Evolutionary conservation across 2,888 invertebrate species (phyloP), one percentile per base, ranked within the genome.

Genomic region (Epistrophe eligans): DNA sequence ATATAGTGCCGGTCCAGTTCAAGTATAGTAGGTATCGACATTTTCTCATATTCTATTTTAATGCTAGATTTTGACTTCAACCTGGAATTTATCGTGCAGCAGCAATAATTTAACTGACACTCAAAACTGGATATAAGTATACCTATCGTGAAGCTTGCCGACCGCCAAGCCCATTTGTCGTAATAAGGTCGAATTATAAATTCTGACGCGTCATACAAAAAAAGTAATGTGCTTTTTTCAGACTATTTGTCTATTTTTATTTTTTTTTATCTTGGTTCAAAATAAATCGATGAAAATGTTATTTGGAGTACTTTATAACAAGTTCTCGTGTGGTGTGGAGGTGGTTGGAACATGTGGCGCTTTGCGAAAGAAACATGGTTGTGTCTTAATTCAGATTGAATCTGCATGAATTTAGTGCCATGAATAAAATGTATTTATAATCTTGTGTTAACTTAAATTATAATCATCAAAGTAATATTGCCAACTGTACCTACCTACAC

Each of bases 81-180:
- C 35, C 38, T 52, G 82, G 77, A 82, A 82, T 82, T 43, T 40
- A 40, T 62, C 55, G 67, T 50, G 64, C 58, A 50, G 70, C 67
- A 35, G 50, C 52, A 55, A 43, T 50, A 43, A 64, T 17, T 70
- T 52, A 38, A 32, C 40, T 48, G 64, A 77, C 79, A 24, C 84
- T 80, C 71, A 67, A 80, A 67, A 70, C 50, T 67, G 58, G 45
- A 64, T 77, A 24, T 3, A 24, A 2, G 3, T 24, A 24, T 24
- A 24, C 24, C 24, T 24, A 40, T 48, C 15, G 43, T 73, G 81
- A 81, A 85, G 81, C 81, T 52, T 85, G 73, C 81, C 77, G 81
- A 55, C 71, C 62, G 81, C 81, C 84, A 77, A 85, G 84, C 84
- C 84, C 84, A 85, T 85, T 85, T 85, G 81, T 85, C 70, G 81